These are phyloP conservation scores for Sphaerophoria rueppellii DNA, from an alignment of 2,888 invertebrate genomes.

Conservation along the genomic window DNA sequence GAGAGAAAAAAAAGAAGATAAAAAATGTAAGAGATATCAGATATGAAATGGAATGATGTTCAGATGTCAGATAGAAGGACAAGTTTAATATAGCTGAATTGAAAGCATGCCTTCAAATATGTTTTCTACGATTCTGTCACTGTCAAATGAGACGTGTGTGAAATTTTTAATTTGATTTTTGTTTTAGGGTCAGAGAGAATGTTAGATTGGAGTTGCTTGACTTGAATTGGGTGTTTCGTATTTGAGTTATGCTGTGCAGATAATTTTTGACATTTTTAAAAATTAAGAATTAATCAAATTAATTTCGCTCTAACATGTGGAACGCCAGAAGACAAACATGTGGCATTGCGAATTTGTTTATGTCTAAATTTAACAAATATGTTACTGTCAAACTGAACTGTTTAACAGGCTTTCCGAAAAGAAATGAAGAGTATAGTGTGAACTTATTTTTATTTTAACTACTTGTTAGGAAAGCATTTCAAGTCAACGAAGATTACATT, in stretches of 20 bases:
- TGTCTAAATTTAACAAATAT: too few species aligned
- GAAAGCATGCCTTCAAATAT: conserved; percentile 28
- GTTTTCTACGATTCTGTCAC: conserved; percentile 14
- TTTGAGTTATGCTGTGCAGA: background rate
- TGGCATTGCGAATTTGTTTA: background rate
- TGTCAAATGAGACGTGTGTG: conserved; percentile 27
- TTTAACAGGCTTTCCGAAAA: too few species aligned
- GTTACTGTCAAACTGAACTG: too few species aligned
- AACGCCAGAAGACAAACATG: background rate
- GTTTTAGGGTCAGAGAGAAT: conserved; percentile 34
- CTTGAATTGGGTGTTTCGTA: background rate
- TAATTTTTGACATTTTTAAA: background rate
- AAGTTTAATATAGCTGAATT: conserved; percentile 14
- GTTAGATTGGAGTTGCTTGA: background rate
- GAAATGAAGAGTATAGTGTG: too few species aligned
- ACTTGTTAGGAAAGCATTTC: too few species aligned
- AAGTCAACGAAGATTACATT: too few species aligned
- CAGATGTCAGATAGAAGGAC: conserved; percentile 31
- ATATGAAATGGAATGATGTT: background rate
- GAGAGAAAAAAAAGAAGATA: background rate
- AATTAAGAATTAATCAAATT: background rate
- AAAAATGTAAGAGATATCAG: background rate
- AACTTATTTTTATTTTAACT: too few species aligned
- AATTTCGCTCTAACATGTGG: background rate
- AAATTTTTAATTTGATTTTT: conserved; percentile 34